Evolutionary conservation across 2,113 vertebrate genomes (phyloP), one percentile per base, ranked within the genome.

Genomic region (Cynoglossus semilaevis): DNA sequence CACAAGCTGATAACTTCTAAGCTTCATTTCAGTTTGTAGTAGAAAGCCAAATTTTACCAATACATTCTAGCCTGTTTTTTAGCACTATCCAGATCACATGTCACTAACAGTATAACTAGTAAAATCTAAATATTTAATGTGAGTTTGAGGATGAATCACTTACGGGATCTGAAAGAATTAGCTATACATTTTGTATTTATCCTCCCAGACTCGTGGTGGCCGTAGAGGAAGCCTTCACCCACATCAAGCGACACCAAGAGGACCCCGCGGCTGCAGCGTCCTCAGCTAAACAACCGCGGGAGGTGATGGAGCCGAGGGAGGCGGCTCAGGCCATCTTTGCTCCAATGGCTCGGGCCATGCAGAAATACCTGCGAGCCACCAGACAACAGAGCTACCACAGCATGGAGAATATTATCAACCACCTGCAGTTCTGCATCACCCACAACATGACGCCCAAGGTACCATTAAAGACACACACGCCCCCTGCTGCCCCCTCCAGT

Each of bases 401-500:
- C 78, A 98, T 98, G 96, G 95, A 98, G 91, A 96, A 93, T 91
- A 98, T 98, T 86, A 91, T 98, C 55, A 91, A 86, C 51, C 95
- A 97, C 82, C 90, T 98, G 7, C 94, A 97, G 78, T 97, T 97
- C 90, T 96, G 95, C 88, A 94, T 98, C 87, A 95, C 94, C 0
- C 94, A 98, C 1, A 94, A 94, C 88, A 97, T 98, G 95, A 96
- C 93, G 0, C 95, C 96, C 67, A 97, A 95, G 93, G 95, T 95
- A 38, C 6, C 36, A n/a, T 37, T 8, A 37, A 37, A 8, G 36
- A 9, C 36, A 37, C 36, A 36, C 35, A 36, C 35, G 35, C 35
- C 35, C 35, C 35, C 35, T 36, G 35, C 35, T 36, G 35, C 5
- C 35, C 35, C 35, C 35, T 36, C 5, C 35, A n/a, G n/a, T n/a